phyloP scores from a whole-genome alignment of 2,888 invertebrate species.

The Pyrrhia umbra region DNA sequence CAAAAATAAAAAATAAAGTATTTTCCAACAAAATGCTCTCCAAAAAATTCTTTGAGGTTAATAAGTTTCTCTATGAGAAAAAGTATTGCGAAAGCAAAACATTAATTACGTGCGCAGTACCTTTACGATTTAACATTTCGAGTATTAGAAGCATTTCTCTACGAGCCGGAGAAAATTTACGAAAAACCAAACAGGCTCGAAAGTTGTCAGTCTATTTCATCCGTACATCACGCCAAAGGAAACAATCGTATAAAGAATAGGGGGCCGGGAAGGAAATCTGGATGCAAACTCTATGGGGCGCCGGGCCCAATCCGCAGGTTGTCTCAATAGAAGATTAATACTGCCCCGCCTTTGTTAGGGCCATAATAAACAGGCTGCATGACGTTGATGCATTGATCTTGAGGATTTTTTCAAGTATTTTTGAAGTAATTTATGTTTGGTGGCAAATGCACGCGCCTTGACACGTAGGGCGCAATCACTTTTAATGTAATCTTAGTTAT shows the following conservation, averaged over 20 bases:
- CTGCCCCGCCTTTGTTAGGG: slow-evolving; percentile 82
- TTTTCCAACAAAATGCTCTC: too few species aligned
- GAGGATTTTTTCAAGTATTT: slow-evolving; percentile 55
- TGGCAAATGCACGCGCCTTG: not conserved
- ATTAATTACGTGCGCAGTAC: too few species aligned
- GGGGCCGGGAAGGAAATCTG: slow-evolving; percentile 78
- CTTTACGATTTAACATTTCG: too few species aligned
- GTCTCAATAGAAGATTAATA: slow-evolving; percentile 88
- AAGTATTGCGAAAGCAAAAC: too few species aligned
- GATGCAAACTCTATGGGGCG: slow-evolving; percentile 85
- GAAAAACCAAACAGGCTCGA: not conserved
- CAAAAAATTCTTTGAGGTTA: too few species aligned
- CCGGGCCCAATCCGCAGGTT: slow-evolving; percentile 70
- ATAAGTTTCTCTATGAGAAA: too few species aligned
- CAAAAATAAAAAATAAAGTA: too few species aligned
- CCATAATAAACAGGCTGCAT: slow-evolving; percentile 67
- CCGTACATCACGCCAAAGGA: slow-evolving; percentile 66
- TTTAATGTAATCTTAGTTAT: too few species aligned
- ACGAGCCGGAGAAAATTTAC: too few species aligned
- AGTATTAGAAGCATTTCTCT: too few species aligned
- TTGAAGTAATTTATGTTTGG: slow-evolving; percentile 28
- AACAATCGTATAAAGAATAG: slow-evolving; percentile 70
- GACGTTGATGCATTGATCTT: slow-evolving; percentile 81
- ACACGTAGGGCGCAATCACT: too few species aligned
- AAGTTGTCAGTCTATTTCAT: not conserved